A percentile compares a stretch with the other conserved stretches of the same genome.
Conservation (phyloP, 2,113 vertebrate genomes). For the Trogon surrucura region DNA sequence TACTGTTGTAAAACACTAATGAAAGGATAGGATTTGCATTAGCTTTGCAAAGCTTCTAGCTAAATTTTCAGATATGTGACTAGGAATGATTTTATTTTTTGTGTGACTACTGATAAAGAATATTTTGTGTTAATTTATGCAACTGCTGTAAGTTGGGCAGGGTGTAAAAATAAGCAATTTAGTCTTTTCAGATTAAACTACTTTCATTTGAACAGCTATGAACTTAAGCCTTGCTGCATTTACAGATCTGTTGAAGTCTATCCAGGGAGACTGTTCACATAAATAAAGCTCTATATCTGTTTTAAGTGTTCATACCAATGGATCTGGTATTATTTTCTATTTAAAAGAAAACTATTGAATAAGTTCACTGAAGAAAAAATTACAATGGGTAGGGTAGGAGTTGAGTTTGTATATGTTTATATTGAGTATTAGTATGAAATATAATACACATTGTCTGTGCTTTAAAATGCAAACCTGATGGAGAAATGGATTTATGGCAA, state of each 20-base stretch:
- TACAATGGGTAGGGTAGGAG: neutral
- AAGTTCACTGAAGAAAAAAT: neutral
- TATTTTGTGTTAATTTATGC: neutral
- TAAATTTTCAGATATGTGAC: neutral
- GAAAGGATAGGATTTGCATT: neutral
- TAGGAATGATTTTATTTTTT: neutral
- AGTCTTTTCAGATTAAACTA: neutral
- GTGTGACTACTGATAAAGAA: neutral
- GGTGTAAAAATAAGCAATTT: neutral
- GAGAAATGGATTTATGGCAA: neutral
- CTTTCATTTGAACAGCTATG: neutral
- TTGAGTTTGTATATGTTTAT: neutral
- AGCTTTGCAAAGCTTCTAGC: neutral
- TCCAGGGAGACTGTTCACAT: neutral
- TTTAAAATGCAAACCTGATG: neutral
- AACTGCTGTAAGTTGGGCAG: neutral
- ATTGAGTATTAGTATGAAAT: neutral
- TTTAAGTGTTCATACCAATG: neutral
- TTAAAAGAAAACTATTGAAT: neutral
- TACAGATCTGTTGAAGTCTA: neutral
- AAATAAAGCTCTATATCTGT: neutral
- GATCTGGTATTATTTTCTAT: neutral
- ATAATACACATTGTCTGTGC: neutral
- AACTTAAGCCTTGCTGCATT: neutral
- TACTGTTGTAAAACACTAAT: neutral